Evolutionary conservation across 2,113 vertebrate genomes (phyloP).

Genomic region (Anser brachyrhynchus): DNA sequence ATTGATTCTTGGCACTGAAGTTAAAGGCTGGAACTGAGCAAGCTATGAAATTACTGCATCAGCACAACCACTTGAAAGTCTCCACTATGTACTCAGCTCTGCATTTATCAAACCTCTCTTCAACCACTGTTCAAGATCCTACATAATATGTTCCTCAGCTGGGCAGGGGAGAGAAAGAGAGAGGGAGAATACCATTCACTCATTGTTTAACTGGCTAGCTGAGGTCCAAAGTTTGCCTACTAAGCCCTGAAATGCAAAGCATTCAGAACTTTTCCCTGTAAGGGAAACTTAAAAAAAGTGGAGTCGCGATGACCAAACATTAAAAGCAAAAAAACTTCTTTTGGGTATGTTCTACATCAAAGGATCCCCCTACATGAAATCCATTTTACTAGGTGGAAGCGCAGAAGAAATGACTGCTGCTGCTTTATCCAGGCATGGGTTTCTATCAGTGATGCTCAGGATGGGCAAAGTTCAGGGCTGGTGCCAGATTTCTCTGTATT

Average conservation of each 20-base stretch:
- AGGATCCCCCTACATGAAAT: not conserved
- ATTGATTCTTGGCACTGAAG: constrained; percentile 28
- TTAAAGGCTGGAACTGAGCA: constrained; percentile 12
- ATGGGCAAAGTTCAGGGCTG: not conserved
- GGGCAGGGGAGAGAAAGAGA: not conserved
- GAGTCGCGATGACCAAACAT: not conserved
- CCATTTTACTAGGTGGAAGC: not conserved
- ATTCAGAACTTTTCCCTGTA: not conserved
- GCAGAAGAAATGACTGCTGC: not conserved
- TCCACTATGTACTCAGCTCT: not conserved
- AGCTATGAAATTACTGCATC: constrained; percentile 24
- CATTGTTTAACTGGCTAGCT: not conserved
- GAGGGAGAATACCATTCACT: not conserved
- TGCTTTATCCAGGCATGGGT: not conserved
- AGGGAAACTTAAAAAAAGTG: not conserved
- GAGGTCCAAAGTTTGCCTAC: not conserved
- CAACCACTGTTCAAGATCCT: not conserved
- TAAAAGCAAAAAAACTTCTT: fast-evolving
- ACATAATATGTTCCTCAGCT: not conserved
- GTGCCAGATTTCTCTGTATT: no score
- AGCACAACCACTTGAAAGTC: constrained; percentile 39
- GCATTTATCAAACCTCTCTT: not conserved
- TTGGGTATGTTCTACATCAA: not conserved
- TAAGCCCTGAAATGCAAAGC: not conserved
- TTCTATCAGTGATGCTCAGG: not conserved